Evolutionary conservation across 2,888 invertebrate genomes (phyloP).

Genomic region (Cerceris ruficornis): DNA sequence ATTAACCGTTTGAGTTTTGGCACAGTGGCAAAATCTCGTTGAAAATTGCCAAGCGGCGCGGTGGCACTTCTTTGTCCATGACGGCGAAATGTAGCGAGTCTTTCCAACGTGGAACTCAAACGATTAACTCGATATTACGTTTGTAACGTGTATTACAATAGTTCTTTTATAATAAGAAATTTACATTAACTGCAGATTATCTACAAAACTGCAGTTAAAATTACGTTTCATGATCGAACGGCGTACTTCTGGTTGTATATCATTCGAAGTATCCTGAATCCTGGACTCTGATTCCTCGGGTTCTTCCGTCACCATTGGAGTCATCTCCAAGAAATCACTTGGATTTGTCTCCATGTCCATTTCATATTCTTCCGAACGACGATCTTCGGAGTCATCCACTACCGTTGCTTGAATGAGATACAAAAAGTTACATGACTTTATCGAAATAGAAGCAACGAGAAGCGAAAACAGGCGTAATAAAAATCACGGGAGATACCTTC

Average conservation of each 20-base stretch:
- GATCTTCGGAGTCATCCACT: slow-evolving; percentile 71
- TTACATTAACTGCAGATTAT: no score
- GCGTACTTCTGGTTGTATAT: slow-evolving; percentile 16
- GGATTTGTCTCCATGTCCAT: slow-evolving; percentile 81
- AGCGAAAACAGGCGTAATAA: neutral
- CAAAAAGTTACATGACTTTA: neutral
- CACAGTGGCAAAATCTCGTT: no score
- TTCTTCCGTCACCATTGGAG: slow-evolving; percentile 75
- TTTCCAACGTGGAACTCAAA: no score
- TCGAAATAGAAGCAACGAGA: neutral
- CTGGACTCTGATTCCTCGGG: slow-evolving; percentile 43
- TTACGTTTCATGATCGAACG: no score
- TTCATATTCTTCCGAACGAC: slow-evolving; percentile 79
- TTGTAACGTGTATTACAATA: no score
- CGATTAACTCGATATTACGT: no score
- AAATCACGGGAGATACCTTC: slow-evolving; percentile 68
- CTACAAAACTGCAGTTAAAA: no score
- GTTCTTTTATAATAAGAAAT: no score
- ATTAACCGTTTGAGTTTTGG: no score
- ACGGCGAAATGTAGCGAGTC: no score
- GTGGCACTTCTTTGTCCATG: no score
- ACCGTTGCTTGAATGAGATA: slow-evolving; percentile 38
- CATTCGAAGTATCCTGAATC: slow-evolving; percentile 5
- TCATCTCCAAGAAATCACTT: slow-evolving; percentile 79
- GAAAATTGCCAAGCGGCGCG: no score